Percentiles rank a stretch among this genome's conserved stretches.
Evolutionary conservation across 2,797 vertebrate species (phyloP).

Genomic region (Lagocephalus sceleratus): DNA sequence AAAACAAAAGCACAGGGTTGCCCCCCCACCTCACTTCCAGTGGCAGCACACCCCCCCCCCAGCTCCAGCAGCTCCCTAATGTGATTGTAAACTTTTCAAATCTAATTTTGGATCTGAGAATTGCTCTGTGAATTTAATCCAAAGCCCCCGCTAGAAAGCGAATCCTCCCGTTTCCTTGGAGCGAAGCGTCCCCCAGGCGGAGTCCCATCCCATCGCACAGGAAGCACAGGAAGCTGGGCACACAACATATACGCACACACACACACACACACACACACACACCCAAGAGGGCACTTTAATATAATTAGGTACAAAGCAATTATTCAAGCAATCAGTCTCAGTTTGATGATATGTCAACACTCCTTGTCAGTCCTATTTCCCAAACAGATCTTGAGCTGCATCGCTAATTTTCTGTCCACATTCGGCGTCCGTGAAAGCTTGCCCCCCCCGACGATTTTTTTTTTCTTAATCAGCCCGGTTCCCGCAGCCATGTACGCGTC

Average conservation of each 20-base stretch:
- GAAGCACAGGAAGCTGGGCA: conserved; percentile 39
- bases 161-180: conserved; percentile 46
- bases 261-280: conserved; percentile 52
- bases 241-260: conserved; percentile 47
- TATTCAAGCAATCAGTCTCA: conserved; percentile 75
- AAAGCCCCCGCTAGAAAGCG: conserved; percentile 47
- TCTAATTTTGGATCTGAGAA: conserved; percentile 65
- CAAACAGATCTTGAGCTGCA: conserved; percentile 65
- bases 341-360: conserved; percentile 74
- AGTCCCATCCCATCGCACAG: conserved; percentile 15
- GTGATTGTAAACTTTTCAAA: conserved; percentile 71
- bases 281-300: conserved; percentile 67
- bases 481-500: conserved; percentile 44
- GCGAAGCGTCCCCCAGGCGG: conserved; percentile 24
- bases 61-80: conserved; percentile 57
- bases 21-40: conserved; percentile 41
- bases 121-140: conserved; percentile 63
- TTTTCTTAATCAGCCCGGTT: conserved; percentile 49
- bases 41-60: not conserved
- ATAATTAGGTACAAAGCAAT: conserved; percentile 75
- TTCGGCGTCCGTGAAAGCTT: conserved; percentile 47
- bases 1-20: conserved; percentile 62
- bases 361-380: conserved; percentile 66
- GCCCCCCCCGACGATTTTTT: conserved; percentile 24
- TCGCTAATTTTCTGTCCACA: conserved; percentile 61